Percentiles rank a stretch among this genome's conserved stretches.
phyloP scores from a whole-genome alignment of 2,888 invertebrate species.

The Augochlorella aurata region DNA sequence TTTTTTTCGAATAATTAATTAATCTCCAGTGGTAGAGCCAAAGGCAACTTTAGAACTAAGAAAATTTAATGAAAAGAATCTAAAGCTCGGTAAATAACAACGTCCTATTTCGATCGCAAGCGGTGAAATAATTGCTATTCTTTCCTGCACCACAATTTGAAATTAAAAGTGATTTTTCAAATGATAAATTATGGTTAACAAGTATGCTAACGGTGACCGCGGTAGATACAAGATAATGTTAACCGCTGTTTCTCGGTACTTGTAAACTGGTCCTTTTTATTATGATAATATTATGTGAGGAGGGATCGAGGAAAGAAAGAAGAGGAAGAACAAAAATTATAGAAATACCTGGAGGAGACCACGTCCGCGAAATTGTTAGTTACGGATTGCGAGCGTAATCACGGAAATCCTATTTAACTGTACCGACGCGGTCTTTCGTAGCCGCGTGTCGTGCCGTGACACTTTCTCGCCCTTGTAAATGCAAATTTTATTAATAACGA shows the following conservation, averaged over 20 bases:
- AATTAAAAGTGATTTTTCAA: neutral
- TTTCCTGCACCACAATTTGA: neutral
- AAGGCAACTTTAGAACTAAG: neutral
- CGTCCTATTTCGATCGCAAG: neutral
- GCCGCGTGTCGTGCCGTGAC: conserved; percentile 67
- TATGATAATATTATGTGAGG: neutral
- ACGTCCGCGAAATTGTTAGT: conserved; percentile 47
- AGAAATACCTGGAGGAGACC: conserved; percentile 12
- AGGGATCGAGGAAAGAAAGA: neutral
- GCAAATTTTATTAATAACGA: conserved; percentile 79
- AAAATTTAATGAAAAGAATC: neutral
- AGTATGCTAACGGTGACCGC: neutral
- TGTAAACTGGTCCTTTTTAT: neutral
- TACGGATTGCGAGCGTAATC: conserved; percentile 51
- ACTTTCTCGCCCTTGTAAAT: conserved; percentile 78
- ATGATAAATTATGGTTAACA: neutral
- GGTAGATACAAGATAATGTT: conserved; percentile 4
- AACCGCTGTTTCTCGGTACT: neutral
- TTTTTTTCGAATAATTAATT: no score
- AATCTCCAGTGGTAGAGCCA: neutral
- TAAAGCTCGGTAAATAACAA: neutral
- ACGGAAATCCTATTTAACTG: conserved; percentile 59
- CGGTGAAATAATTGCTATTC: neutral
- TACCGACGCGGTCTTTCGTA: conserved; percentile 57
- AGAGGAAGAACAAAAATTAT: neutral